Percentiles rank a stretch among this genome's conserved stretches.
These are phyloP conservation scores for Rutpela maculata DNA, from an alignment of 2,888 invertebrate species.

Conservation along the genomic window DNA sequence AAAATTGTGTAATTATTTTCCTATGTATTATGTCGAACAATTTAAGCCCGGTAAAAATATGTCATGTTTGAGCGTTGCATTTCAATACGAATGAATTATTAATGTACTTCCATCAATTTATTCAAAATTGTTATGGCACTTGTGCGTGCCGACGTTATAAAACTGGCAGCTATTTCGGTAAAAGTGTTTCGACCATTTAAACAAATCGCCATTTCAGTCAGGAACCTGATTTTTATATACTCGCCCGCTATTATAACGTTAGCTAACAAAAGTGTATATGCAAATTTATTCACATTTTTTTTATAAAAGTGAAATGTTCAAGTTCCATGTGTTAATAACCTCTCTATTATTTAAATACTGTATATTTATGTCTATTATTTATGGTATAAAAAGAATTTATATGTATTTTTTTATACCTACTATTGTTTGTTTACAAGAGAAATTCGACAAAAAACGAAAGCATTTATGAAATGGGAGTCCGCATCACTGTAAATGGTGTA, in stretches of 20 bases:
- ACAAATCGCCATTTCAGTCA: constrained; percentile 18
- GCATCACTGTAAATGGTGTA: too few relatives aligned
- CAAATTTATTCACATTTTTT: constrained; percentile 23
- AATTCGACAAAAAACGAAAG: too few relatives aligned
- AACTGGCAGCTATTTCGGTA: constrained; percentile 29
- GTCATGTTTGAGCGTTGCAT: constrained; percentile 20
- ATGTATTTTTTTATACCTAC: too few relatives aligned
- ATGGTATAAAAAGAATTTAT: too few relatives aligned
- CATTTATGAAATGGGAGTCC: too few relatives aligned
- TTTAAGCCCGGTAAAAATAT: constrained; percentile 15
- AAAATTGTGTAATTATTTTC: constrained; percentile 31
- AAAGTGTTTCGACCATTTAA: constrained; percentile 34
- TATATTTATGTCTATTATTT: too few relatives aligned
- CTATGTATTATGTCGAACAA: constrained; percentile 20
- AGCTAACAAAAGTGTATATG: constrained; percentile 12
- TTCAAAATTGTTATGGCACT: constrained; percentile 29
- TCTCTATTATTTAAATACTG: background rate
- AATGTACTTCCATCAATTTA: constrained; percentile 20
- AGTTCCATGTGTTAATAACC: constrained; percentile 16
- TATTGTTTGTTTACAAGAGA: too few relatives aligned
- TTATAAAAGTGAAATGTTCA: background rate
- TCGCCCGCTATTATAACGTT: constrained; percentile 11
- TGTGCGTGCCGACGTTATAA: constrained; percentile 28
- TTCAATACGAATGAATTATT: constrained; percentile 19
- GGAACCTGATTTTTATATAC: constrained; percentile 22